phyloP scores from a whole-genome alignment of 2,113 vertebrate genomes.

The Labrus mixtus region DNA sequence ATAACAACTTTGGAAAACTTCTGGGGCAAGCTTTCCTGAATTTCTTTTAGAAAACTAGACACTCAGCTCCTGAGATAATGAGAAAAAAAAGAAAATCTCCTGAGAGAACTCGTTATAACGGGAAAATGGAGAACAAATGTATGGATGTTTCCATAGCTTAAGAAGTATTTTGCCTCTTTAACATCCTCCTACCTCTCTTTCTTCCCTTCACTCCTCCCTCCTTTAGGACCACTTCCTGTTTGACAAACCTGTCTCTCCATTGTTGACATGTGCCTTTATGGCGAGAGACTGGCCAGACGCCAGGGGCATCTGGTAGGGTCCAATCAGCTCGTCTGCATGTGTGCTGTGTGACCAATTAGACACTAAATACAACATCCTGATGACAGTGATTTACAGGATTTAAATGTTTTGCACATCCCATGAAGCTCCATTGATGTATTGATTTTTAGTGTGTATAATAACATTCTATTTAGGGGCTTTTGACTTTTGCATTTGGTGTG shows the following conservation, averaged over 20 bases:
- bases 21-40: no score
- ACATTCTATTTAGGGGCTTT: not conserved
- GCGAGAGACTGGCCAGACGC: slow-evolving; percentile 95
- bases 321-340: slow-evolving; percentile 44
- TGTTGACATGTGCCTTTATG: slow-evolving; percentile 95
- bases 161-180: not conserved
- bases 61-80: no score
- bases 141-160: not conserved
- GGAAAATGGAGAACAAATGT: not conserved
- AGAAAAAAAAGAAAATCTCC: no score
- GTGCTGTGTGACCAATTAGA: slow-evolving; percentile 28
- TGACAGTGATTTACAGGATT: no score
- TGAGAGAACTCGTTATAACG: not conserved
- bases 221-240: slow-evolving; percentile 94
- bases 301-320: slow-evolving; percentile 94
- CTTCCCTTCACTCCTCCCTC: slow-evolving; percentile 10
- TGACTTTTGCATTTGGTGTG: not conserved
- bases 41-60: no score
- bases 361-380: not conserved
- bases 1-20: no score
- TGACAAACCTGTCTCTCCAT: slow-evolving; percentile 93
- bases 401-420: no score
- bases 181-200: slow-evolving; percentile 31
- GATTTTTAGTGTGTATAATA: no score
- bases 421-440: no score